Conservation (phyloP, 2,888 invertebrate species). For the Cryptus viduatorius region DNA sequence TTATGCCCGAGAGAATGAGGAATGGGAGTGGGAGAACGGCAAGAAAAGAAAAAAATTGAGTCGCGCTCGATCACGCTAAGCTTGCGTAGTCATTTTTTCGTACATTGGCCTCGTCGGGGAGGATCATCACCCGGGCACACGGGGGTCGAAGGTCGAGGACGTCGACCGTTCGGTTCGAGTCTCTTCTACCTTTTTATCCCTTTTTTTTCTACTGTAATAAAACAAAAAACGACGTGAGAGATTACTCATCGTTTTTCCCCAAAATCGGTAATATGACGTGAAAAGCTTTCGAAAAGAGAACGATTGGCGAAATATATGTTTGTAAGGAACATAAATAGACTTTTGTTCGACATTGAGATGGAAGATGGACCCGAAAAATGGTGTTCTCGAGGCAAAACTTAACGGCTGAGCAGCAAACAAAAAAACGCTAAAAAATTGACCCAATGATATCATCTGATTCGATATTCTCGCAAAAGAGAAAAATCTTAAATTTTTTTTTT, state of each 20-base stretch:
- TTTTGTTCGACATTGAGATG: neutral
- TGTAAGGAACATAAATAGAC: neutral
- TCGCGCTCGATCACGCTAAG: slow-evolving; percentile 61
- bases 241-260: neutral
- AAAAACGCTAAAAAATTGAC: neutral
- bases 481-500: no score
- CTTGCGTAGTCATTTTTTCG: slow-evolving; percentile 46
- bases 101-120: slow-evolving; percentile 43
- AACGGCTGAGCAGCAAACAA: neutral
- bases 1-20: slow-evolving; percentile 46
- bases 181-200: neutral
- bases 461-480: no score
- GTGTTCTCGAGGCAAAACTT: neutral
- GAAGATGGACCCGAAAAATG: neutral
- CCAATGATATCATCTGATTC: no score
- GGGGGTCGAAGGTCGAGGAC: slow-evolving; percentile 62
- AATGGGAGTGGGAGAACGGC: neutral
- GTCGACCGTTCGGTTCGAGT: slow-evolving; percentile 49
- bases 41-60: slow-evolving; percentile 14
- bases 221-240: slow-evolving; percentile 20
- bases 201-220: neutral
- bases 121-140: slow-evolving; percentile 44
- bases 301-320: neutral
- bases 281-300: neutral
- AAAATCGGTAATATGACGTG: neutral